phyloP scores from a whole-genome alignment of 1,140 invertebrate species.

The Nautilus pompilius region DNA sequence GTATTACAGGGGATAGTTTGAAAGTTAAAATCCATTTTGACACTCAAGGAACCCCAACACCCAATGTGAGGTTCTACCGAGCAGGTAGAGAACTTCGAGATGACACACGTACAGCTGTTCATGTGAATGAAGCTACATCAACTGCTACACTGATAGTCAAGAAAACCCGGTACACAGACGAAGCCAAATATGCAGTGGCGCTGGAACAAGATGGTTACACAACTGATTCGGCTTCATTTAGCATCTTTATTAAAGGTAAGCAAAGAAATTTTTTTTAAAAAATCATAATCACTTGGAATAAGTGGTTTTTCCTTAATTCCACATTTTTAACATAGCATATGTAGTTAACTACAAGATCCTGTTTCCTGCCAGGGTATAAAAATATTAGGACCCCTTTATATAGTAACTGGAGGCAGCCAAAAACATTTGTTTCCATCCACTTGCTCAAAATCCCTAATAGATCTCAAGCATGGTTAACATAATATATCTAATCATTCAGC shows the following conservation, averaged over 20 bases:
- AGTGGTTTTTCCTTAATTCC: too few relatives aligned
- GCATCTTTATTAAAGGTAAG: conserved; percentile 92
- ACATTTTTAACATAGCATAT: too few relatives aligned
- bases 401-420: too few relatives aligned
- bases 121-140: conserved; percentile 76
- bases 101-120: conserved; percentile 45
- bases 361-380: too few relatives aligned
- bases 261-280: conserved; percentile 7
- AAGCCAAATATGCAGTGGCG: conserved; percentile 92
- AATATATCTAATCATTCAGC: too few relatives aligned
- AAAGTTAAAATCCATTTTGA: conserved; percentile 32
- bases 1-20: conserved; percentile 40
- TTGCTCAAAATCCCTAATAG: too few relatives aligned
- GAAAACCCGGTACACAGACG: conserved; percentile 94
- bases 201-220: conserved; percentile 92
- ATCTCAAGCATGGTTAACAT: too few relatives aligned
- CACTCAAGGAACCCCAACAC: conserved; percentile 29
- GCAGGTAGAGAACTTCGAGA: conserved; percentile 42
- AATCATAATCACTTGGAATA: not conserved
- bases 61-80: conserved; percentile 35
- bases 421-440: too few relatives aligned
- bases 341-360: too few relatives aligned
- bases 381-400: too few relatives aligned
- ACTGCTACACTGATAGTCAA: conserved; percentile 89
- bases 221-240: conserved; percentile 74